Percentiles rank a stretch among this genome's conserved stretches.
Conservation (phyloP, 2,113 vertebrate genomes). For the Ariopsis seemanni region DNA sequence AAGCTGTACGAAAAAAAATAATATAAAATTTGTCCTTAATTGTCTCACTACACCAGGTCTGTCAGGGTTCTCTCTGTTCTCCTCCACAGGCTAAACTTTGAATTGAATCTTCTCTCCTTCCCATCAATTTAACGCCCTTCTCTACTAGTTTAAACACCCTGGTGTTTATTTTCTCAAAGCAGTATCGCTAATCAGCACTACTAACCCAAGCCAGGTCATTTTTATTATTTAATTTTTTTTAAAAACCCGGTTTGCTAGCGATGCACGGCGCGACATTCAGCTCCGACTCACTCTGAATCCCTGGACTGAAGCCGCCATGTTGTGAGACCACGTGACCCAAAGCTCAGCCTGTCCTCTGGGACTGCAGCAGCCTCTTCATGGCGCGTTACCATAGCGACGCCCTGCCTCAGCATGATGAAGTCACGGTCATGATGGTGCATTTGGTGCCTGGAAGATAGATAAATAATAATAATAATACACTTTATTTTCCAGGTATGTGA, state of each 20-base stretch:
- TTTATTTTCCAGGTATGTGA: too few relatives aligned
- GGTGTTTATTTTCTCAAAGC: neutral
- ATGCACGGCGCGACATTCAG: slow-evolving; percentile 36
- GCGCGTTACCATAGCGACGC: slow-evolving; percentile 58
- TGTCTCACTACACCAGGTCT: neutral
- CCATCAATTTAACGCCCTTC: neutral
- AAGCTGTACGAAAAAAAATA: neutral
- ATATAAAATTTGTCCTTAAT: neutral
- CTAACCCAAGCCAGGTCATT: neutral
- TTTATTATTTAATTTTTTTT: neutral
- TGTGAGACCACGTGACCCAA: slow-evolving; percentile 65
- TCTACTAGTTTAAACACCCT: neutral
- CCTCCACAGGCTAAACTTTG: slow-evolving; percentile 30
- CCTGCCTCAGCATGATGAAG: slow-evolving; percentile 19
- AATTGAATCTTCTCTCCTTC: neutral
- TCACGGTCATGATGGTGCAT: slow-evolving; percentile 22
- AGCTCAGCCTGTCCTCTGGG: slow-evolving; percentile 55
- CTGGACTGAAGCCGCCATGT: slow-evolving; percentile 76
- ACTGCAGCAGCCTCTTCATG: slow-evolving; percentile 56
- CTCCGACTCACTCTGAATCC: slow-evolving; percentile 63
- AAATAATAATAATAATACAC: too few relatives aligned
- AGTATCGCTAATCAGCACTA: neutral
- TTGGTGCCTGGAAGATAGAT: neutral
- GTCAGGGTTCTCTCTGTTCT: neutral
- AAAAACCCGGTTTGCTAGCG: neutral